These are phyloP conservation scores for Drosophila lacicola DNA, from an alignment of 2,888 invertebrate species.

Conservation along the genomic window DNA sequence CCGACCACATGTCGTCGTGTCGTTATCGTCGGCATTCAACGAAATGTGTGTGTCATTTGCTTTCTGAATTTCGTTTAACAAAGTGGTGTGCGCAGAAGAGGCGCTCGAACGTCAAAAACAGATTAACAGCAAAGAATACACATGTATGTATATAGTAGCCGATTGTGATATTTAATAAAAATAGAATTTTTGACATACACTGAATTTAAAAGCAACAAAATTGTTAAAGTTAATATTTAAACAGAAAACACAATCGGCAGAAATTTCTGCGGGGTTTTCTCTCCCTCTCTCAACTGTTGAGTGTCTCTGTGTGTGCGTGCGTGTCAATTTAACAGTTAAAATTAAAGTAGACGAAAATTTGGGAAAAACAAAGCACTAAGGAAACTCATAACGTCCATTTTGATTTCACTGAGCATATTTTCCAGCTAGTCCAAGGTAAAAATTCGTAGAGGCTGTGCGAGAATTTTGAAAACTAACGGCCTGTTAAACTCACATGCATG, in stretches of 20 bases:
- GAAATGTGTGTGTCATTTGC: slow-evolving; percentile 71
- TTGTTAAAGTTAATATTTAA: slow-evolving; percentile 52
- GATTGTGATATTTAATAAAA: slow-evolving; percentile 75
- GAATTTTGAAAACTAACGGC: slow-evolving; percentile 8
- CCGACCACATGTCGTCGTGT: slow-evolving; percentile 75
- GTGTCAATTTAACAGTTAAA: slow-evolving; percentile 65
- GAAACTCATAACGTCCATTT: not conserved
- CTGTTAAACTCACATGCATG: not conserved
- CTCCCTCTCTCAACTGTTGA: slow-evolving; percentile 63
- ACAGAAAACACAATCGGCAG: slow-evolving; percentile 46
- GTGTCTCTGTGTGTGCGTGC: slow-evolving; percentile 71
- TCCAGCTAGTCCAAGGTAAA: slow-evolving; percentile 43
- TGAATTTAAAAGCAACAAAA: slow-evolving; percentile 57
- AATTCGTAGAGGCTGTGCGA: slow-evolving; percentile 19
- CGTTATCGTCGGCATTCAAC: slow-evolving; percentile 63
- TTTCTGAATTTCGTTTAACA: slow-evolving; percentile 72
- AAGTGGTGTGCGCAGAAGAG: slow-evolving; percentile 70
- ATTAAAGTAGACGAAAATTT: slow-evolving; percentile 27
- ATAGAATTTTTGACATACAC: slow-evolving; percentile 60
- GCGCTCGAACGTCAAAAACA: slow-evolving; percentile 38
- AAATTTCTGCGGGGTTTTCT: slow-evolving; percentile 45
- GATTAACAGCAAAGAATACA: slow-evolving; percentile 49
- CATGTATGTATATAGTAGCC: slow-evolving; percentile 62
- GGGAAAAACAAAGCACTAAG: slow-evolving; percentile 2
- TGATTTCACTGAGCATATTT: not conserved